These are phyloP conservation scores for Gymnoscopelus braueri DNA, from an alignment of 2,797 vertebrate genomes.

Conservation along the genomic window DNA sequence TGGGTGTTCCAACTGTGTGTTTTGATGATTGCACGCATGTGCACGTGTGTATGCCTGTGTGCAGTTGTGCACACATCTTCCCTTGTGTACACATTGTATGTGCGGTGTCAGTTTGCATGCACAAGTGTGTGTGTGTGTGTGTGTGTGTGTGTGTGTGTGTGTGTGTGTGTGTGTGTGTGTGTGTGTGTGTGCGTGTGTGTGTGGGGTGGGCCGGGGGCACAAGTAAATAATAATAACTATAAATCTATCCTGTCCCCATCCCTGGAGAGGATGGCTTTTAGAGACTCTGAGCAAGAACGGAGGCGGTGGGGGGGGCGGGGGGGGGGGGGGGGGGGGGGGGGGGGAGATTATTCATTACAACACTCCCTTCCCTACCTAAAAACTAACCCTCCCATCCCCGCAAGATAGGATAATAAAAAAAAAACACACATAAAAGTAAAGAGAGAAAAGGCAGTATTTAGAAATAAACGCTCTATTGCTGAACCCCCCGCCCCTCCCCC, in stretches of 20 bases:
- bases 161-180: conserved; percentile 7
- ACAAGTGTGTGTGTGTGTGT: neutral
- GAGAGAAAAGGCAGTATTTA: neutral
- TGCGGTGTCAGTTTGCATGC: no score
- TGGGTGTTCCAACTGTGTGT: no score
- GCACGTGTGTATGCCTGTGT: no score
- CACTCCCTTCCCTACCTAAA: conserved; percentile 47
- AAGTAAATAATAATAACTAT: conserved; percentile 72
- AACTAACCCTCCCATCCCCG: conserved; percentile 32
- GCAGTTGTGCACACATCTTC: no score
- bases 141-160: neutral
- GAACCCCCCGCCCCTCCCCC: no score
- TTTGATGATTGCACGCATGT: no score
- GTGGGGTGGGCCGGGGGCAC: conserved; percentile 17
- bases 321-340: neutral
- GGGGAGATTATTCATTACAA: conserved; percentile 77
- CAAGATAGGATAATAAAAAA: conserved; percentile 47
- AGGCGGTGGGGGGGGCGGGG: conserved; percentile 26
- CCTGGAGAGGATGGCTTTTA: conserved; percentile 67
- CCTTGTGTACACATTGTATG: no score
- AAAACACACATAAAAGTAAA: conserved; percentile 9
- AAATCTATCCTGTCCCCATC: conserved; percentile 62
- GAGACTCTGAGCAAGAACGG: conserved; percentile 77
- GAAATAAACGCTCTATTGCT: neutral
- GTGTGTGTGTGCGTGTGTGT: no score